phyloP scores from a whole-genome alignment of 2,888 invertebrate species.

The Phyllotreta striolata region DNA sequence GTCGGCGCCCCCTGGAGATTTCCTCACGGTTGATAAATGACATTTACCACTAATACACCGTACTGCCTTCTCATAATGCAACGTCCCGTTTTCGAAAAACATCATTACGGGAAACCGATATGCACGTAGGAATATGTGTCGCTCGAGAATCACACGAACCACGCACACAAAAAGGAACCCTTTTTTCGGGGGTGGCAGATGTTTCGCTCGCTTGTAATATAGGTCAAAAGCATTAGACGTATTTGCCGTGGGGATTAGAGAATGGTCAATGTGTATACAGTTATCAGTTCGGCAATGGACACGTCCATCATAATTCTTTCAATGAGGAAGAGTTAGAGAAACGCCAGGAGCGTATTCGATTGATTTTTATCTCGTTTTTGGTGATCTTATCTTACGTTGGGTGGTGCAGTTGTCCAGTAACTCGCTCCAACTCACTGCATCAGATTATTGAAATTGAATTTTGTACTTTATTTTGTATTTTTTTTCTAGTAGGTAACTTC shows the following conservation, averaged over 20 bases:
- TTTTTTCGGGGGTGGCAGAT: constrained; percentile 47
- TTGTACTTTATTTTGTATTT: neutral
- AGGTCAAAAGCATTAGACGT: constrained; percentile 54
- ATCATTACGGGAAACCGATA: constrained; percentile 40
- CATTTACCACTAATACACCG: constrained; percentile 41
- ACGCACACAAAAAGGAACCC: constrained; percentile 29
- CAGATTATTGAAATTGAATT: neutral
- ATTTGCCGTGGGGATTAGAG: constrained; percentile 56
- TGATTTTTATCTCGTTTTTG: neutral
- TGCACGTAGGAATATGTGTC: constrained; percentile 7
- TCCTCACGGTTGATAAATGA: constrained; percentile 37
- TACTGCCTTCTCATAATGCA: constrained; percentile 33
- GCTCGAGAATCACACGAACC: constrained; percentile 46
- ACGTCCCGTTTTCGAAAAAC: constrained; percentile 38
- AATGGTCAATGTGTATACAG: constrained; percentile 53
- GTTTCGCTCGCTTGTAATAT: constrained; percentile 47
- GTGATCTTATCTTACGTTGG: neutral
- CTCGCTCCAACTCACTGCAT: neutral
- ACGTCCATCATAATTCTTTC: constrained; percentile 58
- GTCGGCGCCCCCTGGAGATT: neutral
- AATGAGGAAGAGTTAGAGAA: constrained; percentile 50
- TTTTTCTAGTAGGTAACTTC: too few species aligned
- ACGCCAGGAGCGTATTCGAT: constrained; percentile 47
- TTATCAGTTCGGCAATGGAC: constrained; percentile 55
- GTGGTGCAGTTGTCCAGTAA: neutral